Evolutionary conservation across 1,140 invertebrate species (phyloP), one percentile per base, ranked within the genome.

Genomic region (Bombus pyrosoma): DNA sequence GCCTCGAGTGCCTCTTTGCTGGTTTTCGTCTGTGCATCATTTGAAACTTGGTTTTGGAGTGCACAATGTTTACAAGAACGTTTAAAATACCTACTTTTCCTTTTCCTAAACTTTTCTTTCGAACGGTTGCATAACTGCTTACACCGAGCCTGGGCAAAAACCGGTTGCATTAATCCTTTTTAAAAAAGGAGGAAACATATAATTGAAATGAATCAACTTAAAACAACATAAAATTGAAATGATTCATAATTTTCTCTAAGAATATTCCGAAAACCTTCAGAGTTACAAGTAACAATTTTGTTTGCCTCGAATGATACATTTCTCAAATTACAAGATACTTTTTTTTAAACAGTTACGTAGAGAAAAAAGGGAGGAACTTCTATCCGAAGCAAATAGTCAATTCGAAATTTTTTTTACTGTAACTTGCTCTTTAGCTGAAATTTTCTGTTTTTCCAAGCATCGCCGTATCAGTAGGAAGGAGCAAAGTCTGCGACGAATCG

Each of bases 401-500:
- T 62, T n/a, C 59, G 59, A n/a, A 34, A 66, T 66, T 1, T 34
- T n/a, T 15, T 1, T 32, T 32, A 32, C 6, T 6, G n/a, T 5
- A 66, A 32, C 28, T 62, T 62, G 59, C 59, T n/a, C 0, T n/a
- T 62, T 53, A 12, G 57, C 57, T 28, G 25, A 59, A 59, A 59
- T 59, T 59, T 59, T 59, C 57, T 59, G 53, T 6, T 47, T 4
- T n/a, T 25, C n/a, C 18, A 53, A 32, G 22, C 39, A 32, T n/a
- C n/a, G 32, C 12, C 32, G 32, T 37, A 53, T 57, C 28, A 53
- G 73, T 13, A 18, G 53, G 47, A 73, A n/a, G 64, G 41, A 53
- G 32, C 3, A 76, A 76, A 57, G 74, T 34, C 74, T 43, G 28
- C 32, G 25, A 53, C 41, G 77, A 78, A n/a, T 53, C 69, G 77